Percentiles rank a stretch among this genome's conserved stretches.
phyloP scores from a whole-genome alignment of 1,140 invertebrate species.

The Drosophila bocki region DNA sequence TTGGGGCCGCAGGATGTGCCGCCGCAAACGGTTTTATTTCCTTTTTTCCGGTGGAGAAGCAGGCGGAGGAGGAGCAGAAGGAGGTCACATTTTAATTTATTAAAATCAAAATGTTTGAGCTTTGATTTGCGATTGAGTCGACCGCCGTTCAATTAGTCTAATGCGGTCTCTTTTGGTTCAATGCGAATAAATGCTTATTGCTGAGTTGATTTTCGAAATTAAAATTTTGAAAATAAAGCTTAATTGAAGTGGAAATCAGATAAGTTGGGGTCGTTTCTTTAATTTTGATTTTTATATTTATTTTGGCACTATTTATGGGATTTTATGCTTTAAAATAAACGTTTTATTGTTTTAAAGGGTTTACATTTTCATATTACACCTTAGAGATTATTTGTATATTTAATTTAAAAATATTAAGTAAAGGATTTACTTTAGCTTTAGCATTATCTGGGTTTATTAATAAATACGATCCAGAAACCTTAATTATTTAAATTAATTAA shows the following conservation, averaged over 20 bases:
- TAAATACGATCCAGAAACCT: rapidly evolving
- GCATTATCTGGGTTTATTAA: background rate
- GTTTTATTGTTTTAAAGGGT: no score
- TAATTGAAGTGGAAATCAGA: slow-evolving; percentile 5
- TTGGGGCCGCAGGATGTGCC: slow-evolving; percentile 29
- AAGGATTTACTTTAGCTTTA: no score
- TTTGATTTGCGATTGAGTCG: slow-evolving; percentile 51
- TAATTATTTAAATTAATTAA: background rate
- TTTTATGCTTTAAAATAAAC: no score
- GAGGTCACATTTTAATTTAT: slow-evolving; percentile 53
- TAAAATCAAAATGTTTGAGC: slow-evolving; percentile 65
- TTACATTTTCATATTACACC: no score
- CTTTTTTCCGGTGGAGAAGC: slow-evolving; percentile 5
- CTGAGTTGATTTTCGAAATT: slow-evolving; percentile 29
- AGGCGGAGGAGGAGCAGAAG: no score
- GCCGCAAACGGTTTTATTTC: slow-evolving; percentile 45
- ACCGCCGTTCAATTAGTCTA: slow-evolving; percentile 58
- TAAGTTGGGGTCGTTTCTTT: background rate
- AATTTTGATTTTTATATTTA: background rate
- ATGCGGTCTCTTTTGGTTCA: slow-evolving; percentile 43
- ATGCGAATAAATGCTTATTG: slow-evolving; percentile 8
- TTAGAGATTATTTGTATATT: no score
- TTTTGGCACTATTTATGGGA: background rate
- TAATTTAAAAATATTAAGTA: no score
- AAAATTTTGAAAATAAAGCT: slow-evolving; percentile 22